Evolutionary conservation across 2,797 vertebrate genomes (phyloP).

Genomic region (Poeciliopsis gracilis): DNA sequence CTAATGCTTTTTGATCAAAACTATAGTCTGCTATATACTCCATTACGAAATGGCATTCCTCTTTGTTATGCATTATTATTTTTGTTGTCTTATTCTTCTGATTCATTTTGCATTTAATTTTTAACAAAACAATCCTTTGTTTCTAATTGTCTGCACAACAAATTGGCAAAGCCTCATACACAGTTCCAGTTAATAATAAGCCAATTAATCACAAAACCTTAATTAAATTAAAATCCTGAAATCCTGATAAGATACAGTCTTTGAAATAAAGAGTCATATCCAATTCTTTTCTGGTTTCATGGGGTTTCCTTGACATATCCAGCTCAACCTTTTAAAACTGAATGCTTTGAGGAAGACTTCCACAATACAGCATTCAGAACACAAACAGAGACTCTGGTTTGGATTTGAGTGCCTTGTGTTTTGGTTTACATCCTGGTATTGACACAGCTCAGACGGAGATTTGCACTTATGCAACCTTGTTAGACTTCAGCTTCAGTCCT

Average conservation of each 20-base stretch:
- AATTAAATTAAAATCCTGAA: not conserved
- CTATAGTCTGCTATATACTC: too few relatives aligned
- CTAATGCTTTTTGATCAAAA: not conserved
- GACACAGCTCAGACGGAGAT: constrained; percentile 53
- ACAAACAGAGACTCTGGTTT: constrained; percentile 4
- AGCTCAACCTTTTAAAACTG: not conserved
- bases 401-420: constrained; percentile 16
- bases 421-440: constrained; percentile 30
- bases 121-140: not conserved
- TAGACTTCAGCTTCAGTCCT: constrained; percentile 46
- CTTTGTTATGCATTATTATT: not conserved
- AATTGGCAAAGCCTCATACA: not conserved
- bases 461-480: constrained; percentile 49
- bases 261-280: constrained; percentile 2
- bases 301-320: not conserved
- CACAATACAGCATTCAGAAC: constrained; percentile 8
- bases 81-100: not conserved
- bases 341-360: not conserved
- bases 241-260: constrained; percentile 1
- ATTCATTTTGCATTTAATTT: constrained; percentile 1
- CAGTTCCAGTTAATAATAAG: not conserved
- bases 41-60: not conserved
- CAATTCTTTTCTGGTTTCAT: not conserved
- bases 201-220: not conserved
- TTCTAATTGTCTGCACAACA: not conserved